Evolutionary conservation across 2,888 invertebrate species (phyloP).

Genomic region (Argyresthia albistria): DNA sequence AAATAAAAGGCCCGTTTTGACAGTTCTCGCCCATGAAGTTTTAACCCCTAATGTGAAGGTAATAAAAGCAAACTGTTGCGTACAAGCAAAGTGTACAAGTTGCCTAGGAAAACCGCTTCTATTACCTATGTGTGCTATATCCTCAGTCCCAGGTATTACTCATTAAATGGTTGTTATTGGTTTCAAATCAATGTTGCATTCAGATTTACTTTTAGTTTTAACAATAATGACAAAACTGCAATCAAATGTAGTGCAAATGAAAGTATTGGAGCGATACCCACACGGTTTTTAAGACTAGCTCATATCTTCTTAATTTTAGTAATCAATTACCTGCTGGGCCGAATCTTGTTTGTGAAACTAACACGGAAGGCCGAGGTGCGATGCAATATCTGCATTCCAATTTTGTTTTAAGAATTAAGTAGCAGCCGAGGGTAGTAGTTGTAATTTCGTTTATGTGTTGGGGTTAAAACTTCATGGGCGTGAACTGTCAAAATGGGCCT

Average conservation of each 20-base stretch:
- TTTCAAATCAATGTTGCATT: conserved; percentile 63
- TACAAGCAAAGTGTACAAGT: too few species aligned
- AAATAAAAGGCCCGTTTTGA: too few species aligned
- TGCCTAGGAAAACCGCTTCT: too few species aligned
- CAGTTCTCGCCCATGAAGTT: too few species aligned
- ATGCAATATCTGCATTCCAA: conserved; percentile 73
- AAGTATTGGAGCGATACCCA: conserved; percentile 64
- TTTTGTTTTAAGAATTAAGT: conserved; percentile 59
- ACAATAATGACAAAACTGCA: conserved; percentile 51
- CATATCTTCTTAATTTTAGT: conserved; percentile 33
- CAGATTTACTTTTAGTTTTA: conserved; percentile 59
- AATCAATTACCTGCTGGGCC: conserved; percentile 26
- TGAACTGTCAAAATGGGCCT: too few species aligned
- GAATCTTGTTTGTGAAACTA: background rate
- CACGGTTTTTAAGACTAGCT: conserved; percentile 41
- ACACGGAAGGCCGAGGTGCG: conserved; percentile 49
- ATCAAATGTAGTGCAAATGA: conserved; percentile 63
- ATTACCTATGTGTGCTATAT: too few species aligned
- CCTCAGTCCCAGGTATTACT: conserved; percentile 21
- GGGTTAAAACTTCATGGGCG: too few species aligned
- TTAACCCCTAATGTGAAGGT: too few species aligned
- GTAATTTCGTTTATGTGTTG: conserved; percentile 59
- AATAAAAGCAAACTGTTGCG: too few species aligned
- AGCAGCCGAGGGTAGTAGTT: conserved; percentile 57
- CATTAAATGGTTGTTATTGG: conserved; percentile 64